Base-by-base conservation (phyloP, 2,888 invertebrate genomes). In the Drosophila multiciliata region DNA sequence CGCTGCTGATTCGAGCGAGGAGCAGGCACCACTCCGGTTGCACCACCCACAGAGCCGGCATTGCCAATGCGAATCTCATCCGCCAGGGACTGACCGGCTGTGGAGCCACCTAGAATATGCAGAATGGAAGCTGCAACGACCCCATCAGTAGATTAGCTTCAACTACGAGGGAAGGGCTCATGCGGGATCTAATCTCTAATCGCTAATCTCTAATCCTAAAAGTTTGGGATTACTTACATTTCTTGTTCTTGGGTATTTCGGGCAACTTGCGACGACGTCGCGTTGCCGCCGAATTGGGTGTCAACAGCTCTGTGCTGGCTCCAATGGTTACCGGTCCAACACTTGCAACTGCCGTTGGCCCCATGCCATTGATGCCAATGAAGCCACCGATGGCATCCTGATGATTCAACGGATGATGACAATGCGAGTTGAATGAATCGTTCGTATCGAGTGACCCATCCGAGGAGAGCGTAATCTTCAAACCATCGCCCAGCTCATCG, bases 241-340 rank as follows among this genome's bases (percentile, higher is more conserved):
- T 97, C 93, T 96, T 96, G 90, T 96, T 96, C 93, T 97, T 97
- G 7, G 98, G 98, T 87, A 98, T 97, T 93, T 98, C 97, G 40
- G 98, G 98, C 33, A 98, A 94, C 93, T 97, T 97, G 93, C 98
- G 94, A 87, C 98, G 94, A 89, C 96, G 95, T 77, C 97, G 94
- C 91, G 84, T 84, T 17, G 82, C 87, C 6, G 82, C 87, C 2
- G 78, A 61, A 55, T 78, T 79, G n/a, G 89, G 84, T 4, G 84
- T 80, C 68, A 90, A 52, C 5, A 87, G 83, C 36, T 79, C 85
- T 23, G 83, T 81, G 55, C 49, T 83, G 40, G 83, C 81, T 7
- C 75, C 86, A 15, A 78, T 83, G 54, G 73, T 71, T 2, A 79
- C 73, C 0, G 82, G 49, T 23, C 64, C 80, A 15, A 26, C 69